Percentiles rank a stretch among this genome's conserved stretches.
These are phyloP conservation scores for Silurus aristotelis DNA, from an alignment of 2,797 vertebrate species.

Conservation along the genomic window DNA sequence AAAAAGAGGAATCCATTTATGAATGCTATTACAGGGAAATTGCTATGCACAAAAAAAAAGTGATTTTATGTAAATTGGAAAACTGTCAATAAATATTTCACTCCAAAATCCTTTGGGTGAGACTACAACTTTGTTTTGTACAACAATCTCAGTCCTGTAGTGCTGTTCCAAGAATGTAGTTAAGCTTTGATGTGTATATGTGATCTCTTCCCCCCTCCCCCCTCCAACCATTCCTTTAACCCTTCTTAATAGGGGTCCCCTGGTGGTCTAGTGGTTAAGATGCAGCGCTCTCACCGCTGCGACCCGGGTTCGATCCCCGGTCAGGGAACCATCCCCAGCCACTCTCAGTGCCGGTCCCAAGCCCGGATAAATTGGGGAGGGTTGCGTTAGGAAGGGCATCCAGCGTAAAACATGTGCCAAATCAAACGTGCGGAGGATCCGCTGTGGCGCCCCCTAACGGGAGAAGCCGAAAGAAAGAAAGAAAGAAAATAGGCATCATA, in stretches of 20 bases:
- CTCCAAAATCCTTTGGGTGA: not conserved
- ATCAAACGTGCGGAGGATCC: too few species aligned
- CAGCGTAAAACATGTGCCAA: too few species aligned
- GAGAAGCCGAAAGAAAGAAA: too few species aligned
- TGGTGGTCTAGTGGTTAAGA: too few species aligned
- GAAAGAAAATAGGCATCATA: too few species aligned
- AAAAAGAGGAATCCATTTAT: not conserved
- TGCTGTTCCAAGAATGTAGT: not conserved
- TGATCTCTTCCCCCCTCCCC: not conserved
- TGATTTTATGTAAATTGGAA: not conserved
- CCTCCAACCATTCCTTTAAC: not conserved
- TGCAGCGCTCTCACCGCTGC: too few species aligned
- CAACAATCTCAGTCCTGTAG: not conserved
- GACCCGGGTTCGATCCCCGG: too few species aligned
- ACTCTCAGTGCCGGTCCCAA: too few species aligned
- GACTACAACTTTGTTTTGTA: not conserved
- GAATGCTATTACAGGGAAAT: not conserved
- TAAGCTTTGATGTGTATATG: slow-evolving; percentile 10
- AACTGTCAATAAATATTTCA: not conserved
- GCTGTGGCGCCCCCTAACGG: too few species aligned
- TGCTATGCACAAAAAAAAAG: not conserved
- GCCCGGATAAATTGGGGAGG: too few species aligned
- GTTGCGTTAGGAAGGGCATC: too few species aligned
- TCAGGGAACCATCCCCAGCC: too few species aligned
- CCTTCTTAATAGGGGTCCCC: slow-evolving; percentile 16